A percentile compares a stretch with the other conserved stretches of the same genome.
These are phyloP conservation scores for Sclerodermus sp. DNA, from an alignment of 2,888 invertebrate genomes.

Conservation along the genomic window DNA sequence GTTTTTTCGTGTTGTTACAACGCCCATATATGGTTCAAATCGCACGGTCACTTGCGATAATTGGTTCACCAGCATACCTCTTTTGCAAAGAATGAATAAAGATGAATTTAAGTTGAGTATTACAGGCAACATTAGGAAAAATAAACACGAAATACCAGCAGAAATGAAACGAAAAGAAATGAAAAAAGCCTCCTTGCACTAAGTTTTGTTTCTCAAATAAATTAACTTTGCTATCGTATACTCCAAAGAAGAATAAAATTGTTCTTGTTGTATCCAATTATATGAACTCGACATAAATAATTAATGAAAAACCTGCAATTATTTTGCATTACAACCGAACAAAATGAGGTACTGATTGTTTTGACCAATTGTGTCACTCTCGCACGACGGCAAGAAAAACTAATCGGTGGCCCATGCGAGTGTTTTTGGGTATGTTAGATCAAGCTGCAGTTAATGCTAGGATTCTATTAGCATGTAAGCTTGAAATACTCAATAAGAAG, in stretches of 20 bases:
- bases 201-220: constrained; percentile 30
- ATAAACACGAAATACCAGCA: constrained; percentile 20
- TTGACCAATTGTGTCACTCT: constrained; percentile 29
- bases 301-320: constrained; percentile 22
- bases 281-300: constrained; percentile 1
- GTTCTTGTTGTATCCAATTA: constrained; percentile 4
- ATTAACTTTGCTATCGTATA: constrained; percentile 39
- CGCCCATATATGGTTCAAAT: constrained; percentile 11
- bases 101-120: constrained; percentile 24
- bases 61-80: constrained; percentile 21
- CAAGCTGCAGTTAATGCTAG: constrained; percentile 27
- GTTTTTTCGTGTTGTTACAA: constrained; percentile 9
- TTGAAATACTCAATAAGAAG: not conserved
- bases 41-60: constrained; percentile 15
- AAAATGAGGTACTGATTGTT: constrained; percentile 33
- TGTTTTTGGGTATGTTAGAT: constrained; percentile 31
- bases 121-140: constrained; percentile 26
- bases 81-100: constrained; percentile 19
- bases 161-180: constrained; percentile 23
- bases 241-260: constrained; percentile 16
- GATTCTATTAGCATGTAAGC: constrained; percentile 12
- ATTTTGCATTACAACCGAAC: constrained; percentile 30
- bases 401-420: constrained; percentile 32
- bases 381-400: constrained; percentile 21
- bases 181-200: constrained; percentile 15